Evolutionary conservation across 2,797 vertebrate species (phyloP).

Genomic region (Morelia viridis): DNA sequence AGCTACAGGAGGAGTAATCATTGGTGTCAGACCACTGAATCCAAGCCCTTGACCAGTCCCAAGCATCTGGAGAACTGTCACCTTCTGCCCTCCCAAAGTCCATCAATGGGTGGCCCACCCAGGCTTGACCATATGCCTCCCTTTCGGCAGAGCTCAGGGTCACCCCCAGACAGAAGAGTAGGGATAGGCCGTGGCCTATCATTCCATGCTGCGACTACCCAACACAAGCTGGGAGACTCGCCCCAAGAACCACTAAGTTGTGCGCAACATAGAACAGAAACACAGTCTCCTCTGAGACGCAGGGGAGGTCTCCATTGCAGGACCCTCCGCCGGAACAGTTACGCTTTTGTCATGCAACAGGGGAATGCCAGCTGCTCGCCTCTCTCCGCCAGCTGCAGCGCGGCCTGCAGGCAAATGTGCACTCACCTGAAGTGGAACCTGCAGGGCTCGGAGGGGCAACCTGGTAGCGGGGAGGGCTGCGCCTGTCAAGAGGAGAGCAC

Average conservation of each 20-base stretch:
- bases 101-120: background rate
- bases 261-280: background rate
- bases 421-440: background rate
- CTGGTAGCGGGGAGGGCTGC: background rate
- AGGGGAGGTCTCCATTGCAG: background rate
- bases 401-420: background rate
- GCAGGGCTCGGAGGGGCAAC: fast-evolving
- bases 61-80: background rate
- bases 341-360: background rate
- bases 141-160: background rate
- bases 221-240: background rate
- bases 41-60: background rate
- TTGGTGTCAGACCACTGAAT: background rate
- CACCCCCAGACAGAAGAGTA: background rate
- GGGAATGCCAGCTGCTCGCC: background rate
- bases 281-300: background rate
- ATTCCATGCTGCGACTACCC: background rate
- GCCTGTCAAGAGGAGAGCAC: background rate
- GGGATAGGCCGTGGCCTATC: background rate
- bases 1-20: background rate
- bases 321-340: background rate
- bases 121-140: background rate
- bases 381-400: background rate
- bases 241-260: background rate
- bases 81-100: background rate